Conservation (phyloP, 2,888 invertebrate genomes). For the Drosophila hamatofila region DNA sequence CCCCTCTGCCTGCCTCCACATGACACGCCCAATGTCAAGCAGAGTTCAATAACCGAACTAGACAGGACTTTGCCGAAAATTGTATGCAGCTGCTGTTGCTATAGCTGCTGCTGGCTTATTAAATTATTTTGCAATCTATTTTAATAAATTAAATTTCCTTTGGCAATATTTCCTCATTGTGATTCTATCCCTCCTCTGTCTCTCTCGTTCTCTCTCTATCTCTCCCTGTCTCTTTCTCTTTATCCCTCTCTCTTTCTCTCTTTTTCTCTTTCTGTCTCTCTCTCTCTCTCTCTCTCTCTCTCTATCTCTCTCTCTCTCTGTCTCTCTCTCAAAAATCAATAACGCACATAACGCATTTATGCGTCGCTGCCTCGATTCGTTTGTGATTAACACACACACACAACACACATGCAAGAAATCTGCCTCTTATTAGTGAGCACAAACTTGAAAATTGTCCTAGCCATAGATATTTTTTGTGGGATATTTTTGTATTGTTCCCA, state of each 20-base stretch:
- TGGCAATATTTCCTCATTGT: constrained; percentile 52
- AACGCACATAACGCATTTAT: constrained; percentile 65
- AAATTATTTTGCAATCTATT: constrained; percentile 75
- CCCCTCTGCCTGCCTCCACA: constrained; percentile 24
- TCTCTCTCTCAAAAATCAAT: constrained; percentile 62
- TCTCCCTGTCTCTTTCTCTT: not conserved
- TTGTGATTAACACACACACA: constrained; percentile 48
- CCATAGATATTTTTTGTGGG: constrained; percentile 51
- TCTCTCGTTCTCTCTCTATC: not conserved
- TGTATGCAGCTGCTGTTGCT: constrained; percentile 18
- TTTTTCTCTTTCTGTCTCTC: not conserved
- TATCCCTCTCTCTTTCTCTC: not conserved
- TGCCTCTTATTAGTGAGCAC: constrained; percentile 29
- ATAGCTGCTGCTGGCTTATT: constrained; percentile 50
- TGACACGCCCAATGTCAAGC: constrained; percentile 40
- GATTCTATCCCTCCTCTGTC: not conserved
- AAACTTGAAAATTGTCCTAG: constrained; percentile 45
- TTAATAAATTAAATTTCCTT: constrained; percentile 71
- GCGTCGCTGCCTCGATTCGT: constrained; percentile 54
- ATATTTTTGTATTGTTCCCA: constrained; percentile 40
- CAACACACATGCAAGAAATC: constrained; percentile 37
- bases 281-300: no score
- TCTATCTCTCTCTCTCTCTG: not conserved
- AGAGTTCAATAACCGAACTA: constrained; percentile 68
- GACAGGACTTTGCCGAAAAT: constrained; percentile 10